Conservation (phyloP, 2,113 vertebrate genomes). For the Turnix velox region DNA sequence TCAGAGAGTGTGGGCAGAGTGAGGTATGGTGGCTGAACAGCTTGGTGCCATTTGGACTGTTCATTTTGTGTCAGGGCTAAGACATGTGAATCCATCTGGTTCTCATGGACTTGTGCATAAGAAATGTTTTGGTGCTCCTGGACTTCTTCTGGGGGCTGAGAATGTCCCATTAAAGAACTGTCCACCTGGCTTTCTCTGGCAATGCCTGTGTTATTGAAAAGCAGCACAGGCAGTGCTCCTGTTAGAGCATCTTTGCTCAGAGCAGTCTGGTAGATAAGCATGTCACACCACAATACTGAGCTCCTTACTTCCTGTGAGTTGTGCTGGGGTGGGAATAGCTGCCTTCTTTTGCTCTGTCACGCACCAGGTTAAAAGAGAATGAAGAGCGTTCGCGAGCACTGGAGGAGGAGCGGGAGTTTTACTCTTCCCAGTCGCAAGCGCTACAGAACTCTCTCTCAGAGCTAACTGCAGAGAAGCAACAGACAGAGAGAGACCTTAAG, state of each 20-base stretch:
- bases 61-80: background rate
- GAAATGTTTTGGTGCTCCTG: background rate
- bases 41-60: background rate
- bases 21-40: background rate
- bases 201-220: background rate
- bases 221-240: background rate
- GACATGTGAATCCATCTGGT: background rate
- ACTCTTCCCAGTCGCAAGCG: conserved; percentile 83
- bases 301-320: background rate
- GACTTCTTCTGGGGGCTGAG: background rate
- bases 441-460: conserved; percentile 91
- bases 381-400: conserved; percentile 81
- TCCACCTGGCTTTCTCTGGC: background rate
- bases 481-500: conserved; percentile 93
- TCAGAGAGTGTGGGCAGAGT: background rate
- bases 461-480: conserved; percentile 88
- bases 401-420: conserved; percentile 91
- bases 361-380: conserved; percentile 84
- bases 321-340: background rate
- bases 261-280: background rate
- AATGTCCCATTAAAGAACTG: background rate
- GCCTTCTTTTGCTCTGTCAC: background rate
- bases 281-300: rapidly evolving
- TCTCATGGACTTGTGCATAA: background rate
- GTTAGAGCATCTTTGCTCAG: background rate